Conservation (phyloP, 2,888 invertebrate genomes). For the Bimastos eiseni region DNA sequence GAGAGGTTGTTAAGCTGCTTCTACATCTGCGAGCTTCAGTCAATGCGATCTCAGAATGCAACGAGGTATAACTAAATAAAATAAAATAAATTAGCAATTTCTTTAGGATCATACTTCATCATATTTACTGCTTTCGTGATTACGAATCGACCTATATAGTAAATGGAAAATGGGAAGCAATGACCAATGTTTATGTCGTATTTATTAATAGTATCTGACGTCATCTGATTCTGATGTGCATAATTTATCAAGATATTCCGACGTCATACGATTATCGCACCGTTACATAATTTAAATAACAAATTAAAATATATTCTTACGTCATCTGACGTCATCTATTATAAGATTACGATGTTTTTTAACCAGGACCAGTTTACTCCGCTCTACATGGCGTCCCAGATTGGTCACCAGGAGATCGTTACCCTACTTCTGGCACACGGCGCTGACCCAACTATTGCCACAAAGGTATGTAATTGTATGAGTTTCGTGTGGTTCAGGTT, state of each 20-base stretch:
- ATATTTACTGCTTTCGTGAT: neutral
- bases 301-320: too few species aligned
- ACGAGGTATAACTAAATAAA: constrained; percentile 14
- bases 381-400: constrained; percentile 47
- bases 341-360: too few species aligned
- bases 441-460: constrained; percentile 43
- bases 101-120: neutral
- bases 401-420: constrained; percentile 46
- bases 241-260: too few species aligned
- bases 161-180: neutral
- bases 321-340: too few species aligned
- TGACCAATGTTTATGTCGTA: neutral
- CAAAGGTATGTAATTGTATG: constrained; percentile 36
- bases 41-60: constrained; percentile 19
- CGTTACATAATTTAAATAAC: too few species aligned
- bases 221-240: too few species aligned
- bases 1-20: constrained; percentile 23
- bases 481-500: too few species aligned
- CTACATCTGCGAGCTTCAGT: constrained; percentile 6
- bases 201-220: neutral
- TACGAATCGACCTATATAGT: neutral
- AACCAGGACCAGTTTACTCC: constrained; percentile 44
- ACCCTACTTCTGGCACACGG: constrained; percentile 44
- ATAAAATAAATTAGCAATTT: neutral
- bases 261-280: too few species aligned